Conservation (phyloP, 2,888 invertebrate genomes). For the Shargacucullia verbasci region DNA sequence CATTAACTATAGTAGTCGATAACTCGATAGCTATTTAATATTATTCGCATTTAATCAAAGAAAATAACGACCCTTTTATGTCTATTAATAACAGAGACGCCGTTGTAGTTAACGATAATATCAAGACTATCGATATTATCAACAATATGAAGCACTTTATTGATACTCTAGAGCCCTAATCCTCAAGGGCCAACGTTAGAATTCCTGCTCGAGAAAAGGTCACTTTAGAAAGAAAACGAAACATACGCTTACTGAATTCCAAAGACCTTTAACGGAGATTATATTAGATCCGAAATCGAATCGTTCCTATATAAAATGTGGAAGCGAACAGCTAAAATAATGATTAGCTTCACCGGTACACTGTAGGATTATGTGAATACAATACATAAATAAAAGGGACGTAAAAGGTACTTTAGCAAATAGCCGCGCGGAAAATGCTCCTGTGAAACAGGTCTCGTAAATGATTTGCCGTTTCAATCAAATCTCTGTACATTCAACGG, state of each 20-base stretch:
- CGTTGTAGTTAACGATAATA: conserved; percentile 31
- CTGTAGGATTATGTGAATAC: conserved; percentile 52
- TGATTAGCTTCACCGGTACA: conserved; percentile 41
- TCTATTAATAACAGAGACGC: conserved; percentile 35
- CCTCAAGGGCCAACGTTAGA: conserved; percentile 31
- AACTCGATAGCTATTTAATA: conserved; percentile 18
- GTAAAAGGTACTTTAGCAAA: conserved; percentile 59
- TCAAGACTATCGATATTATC: conserved; percentile 33
- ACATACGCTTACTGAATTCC: conserved; percentile 55
- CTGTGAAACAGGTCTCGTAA: conserved; percentile 59
- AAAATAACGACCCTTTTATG: conserved; percentile 34
- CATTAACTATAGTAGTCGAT: conserved; percentile 11
- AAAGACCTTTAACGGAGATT: conserved; percentile 57
- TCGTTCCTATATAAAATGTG: conserved; percentile 50
- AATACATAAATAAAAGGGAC: conserved; percentile 56
- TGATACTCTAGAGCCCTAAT: conserved; percentile 17
- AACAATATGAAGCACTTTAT: conserved; percentile 35
- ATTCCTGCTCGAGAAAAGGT: conserved; percentile 43
- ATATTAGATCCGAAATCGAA: conserved; percentile 59
- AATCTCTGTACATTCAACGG: conserved; percentile 55
- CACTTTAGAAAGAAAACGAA: conserved; percentile 49
- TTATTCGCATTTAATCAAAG: conserved; percentile 5
- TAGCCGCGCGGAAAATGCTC: conserved; percentile 59
- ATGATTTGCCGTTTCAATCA: conserved; percentile 66
- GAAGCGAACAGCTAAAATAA: conserved; percentile 43